These are phyloP conservation scores for Hypocryptadius cinnamomeus DNA, from an alignment of 2,113 vertebrate species.

Conservation along the genomic window DNA sequence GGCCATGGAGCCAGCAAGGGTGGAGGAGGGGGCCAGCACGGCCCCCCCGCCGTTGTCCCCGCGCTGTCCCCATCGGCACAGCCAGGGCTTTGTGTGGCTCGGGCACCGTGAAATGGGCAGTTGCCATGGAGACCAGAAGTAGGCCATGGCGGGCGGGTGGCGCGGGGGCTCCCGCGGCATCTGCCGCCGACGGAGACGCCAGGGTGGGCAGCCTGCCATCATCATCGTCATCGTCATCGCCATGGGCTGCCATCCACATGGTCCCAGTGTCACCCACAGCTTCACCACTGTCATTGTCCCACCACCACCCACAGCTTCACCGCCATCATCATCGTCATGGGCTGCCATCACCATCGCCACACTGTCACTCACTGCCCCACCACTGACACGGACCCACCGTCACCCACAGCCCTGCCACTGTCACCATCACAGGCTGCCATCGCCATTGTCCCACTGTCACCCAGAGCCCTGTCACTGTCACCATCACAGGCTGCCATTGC, in stretches of 20 bases:
- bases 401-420: not conserved
- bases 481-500: no score
- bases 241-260: not conserved
- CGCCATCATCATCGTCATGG: not conserved
- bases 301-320: no score
- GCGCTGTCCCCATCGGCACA: not conserved
- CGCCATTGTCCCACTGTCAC: not conserved
- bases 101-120: conserved; percentile 44
- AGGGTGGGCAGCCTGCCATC: not conserved
- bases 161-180: conserved; percentile 11
- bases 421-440: not conserved
- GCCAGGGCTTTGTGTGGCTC: conserved; percentile 51
- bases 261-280: not conserved
- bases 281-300: fast-evolving
- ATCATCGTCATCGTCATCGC: not conserved
- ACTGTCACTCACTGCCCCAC: not conserved
- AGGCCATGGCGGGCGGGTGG: conserved; percentile 37
- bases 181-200: not conserved
- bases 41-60: not conserved
- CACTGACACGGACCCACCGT: not conserved
- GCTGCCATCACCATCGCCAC: no score
- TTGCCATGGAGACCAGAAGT: conserved; percentile 72
- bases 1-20: not conserved
- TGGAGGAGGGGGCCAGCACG: not conserved
- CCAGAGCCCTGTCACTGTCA: no score